Evolutionary conservation across 1,140 invertebrate genomes (phyloP), one percentile per base, ranked within the genome.

Genomic region (Heliconius eleuchia): DNA sequence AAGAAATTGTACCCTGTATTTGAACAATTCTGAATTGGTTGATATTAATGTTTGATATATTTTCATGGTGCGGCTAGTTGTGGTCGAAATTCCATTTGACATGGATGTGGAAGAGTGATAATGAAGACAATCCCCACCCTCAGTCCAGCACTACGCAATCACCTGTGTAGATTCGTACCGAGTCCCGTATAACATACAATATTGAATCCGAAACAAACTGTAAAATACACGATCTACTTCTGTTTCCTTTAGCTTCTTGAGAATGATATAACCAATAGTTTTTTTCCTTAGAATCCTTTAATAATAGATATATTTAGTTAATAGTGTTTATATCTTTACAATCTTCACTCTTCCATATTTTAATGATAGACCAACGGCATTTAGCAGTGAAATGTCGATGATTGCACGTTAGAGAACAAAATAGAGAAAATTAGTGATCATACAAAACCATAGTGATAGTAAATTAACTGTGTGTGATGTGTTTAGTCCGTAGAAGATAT

Each of bases 261-360:
- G 86, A 87, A 87, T 87, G 85, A 82, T 78, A 84, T 80, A 74
- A 73, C 60, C 3, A 66, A 83, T 85, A 82, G 77, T 79, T 78
- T 78, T 50, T 80, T 46, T 76, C 71, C 27, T 80, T 87, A 88
- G 86, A 85, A 81, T 71, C 71, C 82, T 83, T 84, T 78, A 72
- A 77, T 18, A 18, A 73, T 81, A 81, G 80, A 81, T 46, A 46
- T n/a, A 82, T 80, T 78, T 86, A 86, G 85, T 80, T 74, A 66
- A 82, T 92, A 90, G 88, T 87, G 80, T 84, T 88, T 91, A 72
- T 90, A 81, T 88, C 84, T 88, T 82, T 92, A 84, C 80, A 88
- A 88, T 87, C 88, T 92, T 94, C 92, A 94, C 92, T 94, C 92
- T 94, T 94, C 92, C 92, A 94, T 94, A 88, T 93, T 93, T 92